Evolutionary conservation across 2,113 vertebrate species (phyloP).

Genomic region (Phaethon lepturus): DNA sequence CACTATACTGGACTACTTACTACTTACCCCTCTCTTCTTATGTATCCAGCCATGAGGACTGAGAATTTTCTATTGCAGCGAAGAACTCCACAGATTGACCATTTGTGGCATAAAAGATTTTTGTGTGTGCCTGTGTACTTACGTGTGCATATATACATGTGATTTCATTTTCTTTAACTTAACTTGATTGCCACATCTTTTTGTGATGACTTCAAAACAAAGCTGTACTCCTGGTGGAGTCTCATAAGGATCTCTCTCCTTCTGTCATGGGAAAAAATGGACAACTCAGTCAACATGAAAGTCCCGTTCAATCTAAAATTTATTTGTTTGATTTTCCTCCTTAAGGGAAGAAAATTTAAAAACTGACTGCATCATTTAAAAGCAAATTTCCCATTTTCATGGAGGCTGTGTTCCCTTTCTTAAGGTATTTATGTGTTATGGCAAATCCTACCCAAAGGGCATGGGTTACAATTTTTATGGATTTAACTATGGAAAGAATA

Average conservation of each 20-base stretch:
- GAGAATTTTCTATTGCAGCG: neutral
- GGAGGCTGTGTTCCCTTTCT: neutral
- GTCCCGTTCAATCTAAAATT: neutral
- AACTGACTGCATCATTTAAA: neutral
- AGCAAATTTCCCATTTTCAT: neutral
- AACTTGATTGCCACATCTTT: neutral
- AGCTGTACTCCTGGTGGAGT: neutral
- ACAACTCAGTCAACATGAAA: neutral
- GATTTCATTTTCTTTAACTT: neutral
- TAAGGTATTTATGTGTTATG: neutral
- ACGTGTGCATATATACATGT: fast-evolving
- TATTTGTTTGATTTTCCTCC: neutral
- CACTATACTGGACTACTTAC: neutral
- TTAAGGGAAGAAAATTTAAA: neutral
- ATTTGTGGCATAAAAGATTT: neutral
- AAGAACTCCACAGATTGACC: neutral
- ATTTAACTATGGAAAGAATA: neutral
- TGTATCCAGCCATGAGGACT: neutral
- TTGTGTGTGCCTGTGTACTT: neutral
- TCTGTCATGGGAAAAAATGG: neutral
- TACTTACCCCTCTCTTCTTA: neutral
- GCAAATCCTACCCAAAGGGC: neutral
- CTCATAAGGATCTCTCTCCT: neutral
- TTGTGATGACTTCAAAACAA: neutral
- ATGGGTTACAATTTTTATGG: neutral